Evolutionary conservation across 2,113 vertebrate genomes (phyloP).

Genomic region (Platysteira castanea): DNA sequence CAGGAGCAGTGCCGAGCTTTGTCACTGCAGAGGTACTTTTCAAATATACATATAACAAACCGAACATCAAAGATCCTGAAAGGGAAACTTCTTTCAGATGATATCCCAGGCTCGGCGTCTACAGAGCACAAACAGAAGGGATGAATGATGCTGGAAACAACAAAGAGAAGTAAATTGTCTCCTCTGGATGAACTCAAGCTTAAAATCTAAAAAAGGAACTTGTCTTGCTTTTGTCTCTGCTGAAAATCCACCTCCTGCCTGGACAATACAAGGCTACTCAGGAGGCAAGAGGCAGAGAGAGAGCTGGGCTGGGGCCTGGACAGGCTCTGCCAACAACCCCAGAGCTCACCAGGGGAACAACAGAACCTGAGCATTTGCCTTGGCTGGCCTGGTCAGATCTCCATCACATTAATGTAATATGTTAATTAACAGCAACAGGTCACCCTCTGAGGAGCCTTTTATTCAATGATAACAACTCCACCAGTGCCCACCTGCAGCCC

Average conservation of each 20-base stretch:
- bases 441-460: neutral
- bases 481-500: neutral
- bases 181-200: constrained; percentile 37
- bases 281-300: neutral
- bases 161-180: constrained; percentile 57
- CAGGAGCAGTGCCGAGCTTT: constrained; percentile 2
- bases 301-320: neutral
- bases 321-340: neutral
- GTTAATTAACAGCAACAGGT: constrained; percentile 1
- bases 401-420: neutral
- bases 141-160: constrained; percentile 55
- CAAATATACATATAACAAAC: constrained; percentile 64
- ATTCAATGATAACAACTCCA: neutral
- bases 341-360: neutral
- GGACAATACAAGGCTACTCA: neutral
- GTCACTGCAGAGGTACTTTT: constrained; percentile 52
- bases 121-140: constrained; percentile 45
- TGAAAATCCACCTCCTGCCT: constrained; percentile 48
- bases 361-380: neutral
- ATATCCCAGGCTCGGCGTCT: constrained; percentile 26
- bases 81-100: constrained; percentile 42
- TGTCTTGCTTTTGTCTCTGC: constrained; percentile 10
- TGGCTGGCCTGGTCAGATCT: neutral
- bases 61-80: constrained; percentile 52
- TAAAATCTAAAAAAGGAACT: constrained; percentile 33